Conservation (phyloP, 1,140 invertebrate species). For the Megalonaias nervosa region DNA sequence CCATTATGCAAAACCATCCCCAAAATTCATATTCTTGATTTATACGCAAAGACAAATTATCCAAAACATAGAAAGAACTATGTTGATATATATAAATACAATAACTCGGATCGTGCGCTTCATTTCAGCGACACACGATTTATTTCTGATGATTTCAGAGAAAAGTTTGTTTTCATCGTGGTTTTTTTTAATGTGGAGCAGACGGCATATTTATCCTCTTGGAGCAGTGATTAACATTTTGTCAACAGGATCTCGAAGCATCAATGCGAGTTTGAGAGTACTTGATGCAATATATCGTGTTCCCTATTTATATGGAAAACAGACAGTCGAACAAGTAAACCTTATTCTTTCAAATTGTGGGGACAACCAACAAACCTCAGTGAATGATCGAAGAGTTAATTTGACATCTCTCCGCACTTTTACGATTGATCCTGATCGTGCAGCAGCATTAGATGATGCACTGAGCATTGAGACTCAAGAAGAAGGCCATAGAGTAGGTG, state of each 20-base stretch:
- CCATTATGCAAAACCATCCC: slow-evolving; percentile 63
- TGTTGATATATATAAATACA: slow-evolving; percentile 27
- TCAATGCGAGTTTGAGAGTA: slow-evolving; percentile 13
- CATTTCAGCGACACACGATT: slow-evolving; percentile 1
- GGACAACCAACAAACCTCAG: neutral
- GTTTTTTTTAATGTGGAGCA: slow-evolving; percentile 21
- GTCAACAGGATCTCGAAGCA: slow-evolving; percentile 5
- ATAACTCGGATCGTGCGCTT: neutral
- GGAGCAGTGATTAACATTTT: slow-evolving; percentile 27
- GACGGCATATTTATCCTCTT: slow-evolving; percentile 23
- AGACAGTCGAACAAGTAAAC: slow-evolving; percentile 12
- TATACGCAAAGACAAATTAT: slow-evolving; percentile 12
- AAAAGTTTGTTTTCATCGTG: slow-evolving; percentile 20
- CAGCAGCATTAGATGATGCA: slow-evolving; percentile 98
- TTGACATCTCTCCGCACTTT: slow-evolving; percentile 75
- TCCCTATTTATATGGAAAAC: slow-evolving; percentile 20
- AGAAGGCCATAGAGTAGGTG: slow-evolving; percentile 40
- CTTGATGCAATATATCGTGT: slow-evolving; percentile 25
- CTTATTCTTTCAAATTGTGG: neutral
- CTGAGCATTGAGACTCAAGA: slow-evolving; percentile 77
- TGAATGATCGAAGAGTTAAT: slow-evolving; percentile 18
- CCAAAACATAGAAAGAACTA: slow-evolving; percentile 9
- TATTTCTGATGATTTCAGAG: slow-evolving; percentile 5
- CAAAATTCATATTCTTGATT: slow-evolving; percentile 55
- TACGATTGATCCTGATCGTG: slow-evolving; percentile 97